Conservation (phyloP, 2,113 vertebrate species). For the Hippolais icterina region DNA sequence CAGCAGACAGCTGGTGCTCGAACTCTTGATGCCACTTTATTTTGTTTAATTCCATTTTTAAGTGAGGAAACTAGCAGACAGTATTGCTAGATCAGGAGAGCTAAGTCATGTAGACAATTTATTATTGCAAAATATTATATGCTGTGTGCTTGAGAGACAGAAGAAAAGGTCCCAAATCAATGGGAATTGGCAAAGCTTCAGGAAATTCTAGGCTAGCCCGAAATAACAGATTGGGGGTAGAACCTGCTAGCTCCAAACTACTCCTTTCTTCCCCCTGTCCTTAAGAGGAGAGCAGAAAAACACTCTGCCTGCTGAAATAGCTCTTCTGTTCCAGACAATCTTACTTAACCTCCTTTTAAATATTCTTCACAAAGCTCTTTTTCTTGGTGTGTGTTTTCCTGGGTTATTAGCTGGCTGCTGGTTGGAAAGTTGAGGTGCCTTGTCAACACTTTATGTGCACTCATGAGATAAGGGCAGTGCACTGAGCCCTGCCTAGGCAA, state of each 20-base stretch:
- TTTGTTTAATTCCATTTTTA: neutral
- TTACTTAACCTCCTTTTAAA: neutral
- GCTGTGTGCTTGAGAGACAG: neutral
- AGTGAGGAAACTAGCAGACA: neutral
- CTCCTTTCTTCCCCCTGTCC: neutral
- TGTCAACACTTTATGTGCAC: neutral
- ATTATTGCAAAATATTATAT: neutral
- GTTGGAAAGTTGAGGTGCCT: neutral
- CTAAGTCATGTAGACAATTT: neutral
- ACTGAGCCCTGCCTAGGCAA: neutral
- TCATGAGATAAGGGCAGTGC: neutral
- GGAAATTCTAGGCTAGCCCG: neutral
- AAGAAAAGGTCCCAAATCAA: neutral
- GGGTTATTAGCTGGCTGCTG: neutral
- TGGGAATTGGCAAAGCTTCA: neutral
- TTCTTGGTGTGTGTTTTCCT: neutral
- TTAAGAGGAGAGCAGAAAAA: slow-evolving; percentile 25
- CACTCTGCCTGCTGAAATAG: neutral
- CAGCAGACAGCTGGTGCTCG: neutral
- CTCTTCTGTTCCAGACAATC: neutral
- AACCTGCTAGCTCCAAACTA: neutral
- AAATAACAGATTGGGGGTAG: neutral
- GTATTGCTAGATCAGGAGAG: neutral
- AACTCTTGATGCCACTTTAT: neutral
- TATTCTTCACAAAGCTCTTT: neutral